These are phyloP conservation scores for Sterna hirundo DNA, from an alignment of 2,113 vertebrate genomes.

Conservation along the genomic window DNA sequence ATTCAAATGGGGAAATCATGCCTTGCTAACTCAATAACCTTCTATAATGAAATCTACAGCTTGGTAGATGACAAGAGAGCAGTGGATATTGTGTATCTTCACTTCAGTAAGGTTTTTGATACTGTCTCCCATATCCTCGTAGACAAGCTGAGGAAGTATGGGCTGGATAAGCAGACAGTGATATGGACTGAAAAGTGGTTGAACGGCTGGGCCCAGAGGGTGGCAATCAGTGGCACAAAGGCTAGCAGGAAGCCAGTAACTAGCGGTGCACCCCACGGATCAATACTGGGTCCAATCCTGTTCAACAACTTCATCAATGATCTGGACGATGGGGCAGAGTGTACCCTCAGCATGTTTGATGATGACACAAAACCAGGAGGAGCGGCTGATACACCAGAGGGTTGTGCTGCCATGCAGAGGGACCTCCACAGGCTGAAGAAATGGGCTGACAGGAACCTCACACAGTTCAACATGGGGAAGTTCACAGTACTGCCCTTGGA, in stretches of 20 bases:
- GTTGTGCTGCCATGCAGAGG: neutral
- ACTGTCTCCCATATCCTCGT: neutral
- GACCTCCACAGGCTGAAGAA: neutral
- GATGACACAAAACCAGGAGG: neutral
- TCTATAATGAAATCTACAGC: neutral
- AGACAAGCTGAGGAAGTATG: neutral
- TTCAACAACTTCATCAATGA: neutral
- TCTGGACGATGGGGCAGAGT: neutral
- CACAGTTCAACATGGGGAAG: neutral
- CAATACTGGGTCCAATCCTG: neutral
- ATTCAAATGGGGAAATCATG: neutral
- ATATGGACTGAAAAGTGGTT: neutral
- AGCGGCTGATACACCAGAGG: neutral
- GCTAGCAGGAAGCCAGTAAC: neutral
- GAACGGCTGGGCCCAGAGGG: neutral
- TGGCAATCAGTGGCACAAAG: rapidly evolving
- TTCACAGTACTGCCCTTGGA: neutral
- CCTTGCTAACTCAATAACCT: neutral
- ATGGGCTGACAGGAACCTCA: neutral
- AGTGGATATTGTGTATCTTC: neutral
- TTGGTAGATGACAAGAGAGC: neutral
- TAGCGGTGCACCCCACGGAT: neutral
- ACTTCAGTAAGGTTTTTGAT: neutral
- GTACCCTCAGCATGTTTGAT: neutral
- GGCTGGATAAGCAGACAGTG: neutral